Conservation (phyloP, 1,140 invertebrate species). For the Diprion similis region DNA sequence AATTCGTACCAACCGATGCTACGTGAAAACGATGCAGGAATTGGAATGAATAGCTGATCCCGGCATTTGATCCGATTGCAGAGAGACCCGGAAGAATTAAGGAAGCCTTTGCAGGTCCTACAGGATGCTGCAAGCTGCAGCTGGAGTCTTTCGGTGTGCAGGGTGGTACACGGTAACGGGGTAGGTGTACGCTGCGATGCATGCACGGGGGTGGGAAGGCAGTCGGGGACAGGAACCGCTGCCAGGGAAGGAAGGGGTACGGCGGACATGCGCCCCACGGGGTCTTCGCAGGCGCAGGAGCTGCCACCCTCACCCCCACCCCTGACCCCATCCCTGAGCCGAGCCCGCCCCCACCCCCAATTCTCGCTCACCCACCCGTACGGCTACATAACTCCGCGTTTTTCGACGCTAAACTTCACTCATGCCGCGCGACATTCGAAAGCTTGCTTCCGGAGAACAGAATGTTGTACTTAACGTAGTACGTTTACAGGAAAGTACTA, state of each 20-base stretch:
- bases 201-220: constrained; percentile 6
- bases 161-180: constrained; percentile 29
- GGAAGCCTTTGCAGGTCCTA: too few relatives aligned
- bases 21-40: too few relatives aligned
- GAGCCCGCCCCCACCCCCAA: constrained; percentile 35
- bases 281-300: constrained; percentile 54
- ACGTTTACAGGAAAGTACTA: too few relatives aligned
- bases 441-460: constrained; percentile 30
- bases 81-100: too few relatives aligned
- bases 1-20: too few relatives aligned
- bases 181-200: neutral
- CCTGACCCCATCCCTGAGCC: neutral
- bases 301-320: constrained; percentile 34
- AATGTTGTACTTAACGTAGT: neutral
- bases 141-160: constrained; percentile 15
- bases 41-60: too few relatives aligned
- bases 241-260: constrained; percentile 14
- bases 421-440: constrained; percentile 35
- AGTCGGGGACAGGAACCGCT: constrained; percentile 7
- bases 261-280: constrained; percentile 48
- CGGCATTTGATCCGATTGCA: too few relatives aligned
- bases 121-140: too few relatives aligned
- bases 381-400: constrained; percentile 46
- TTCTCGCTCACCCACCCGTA: constrained; percentile 2
- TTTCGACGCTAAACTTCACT: constrained; percentile 49